These are phyloP conservation scores for Baccha elongata DNA, from an alignment of 2,888 invertebrate species.

Conservation along the genomic window DNA sequence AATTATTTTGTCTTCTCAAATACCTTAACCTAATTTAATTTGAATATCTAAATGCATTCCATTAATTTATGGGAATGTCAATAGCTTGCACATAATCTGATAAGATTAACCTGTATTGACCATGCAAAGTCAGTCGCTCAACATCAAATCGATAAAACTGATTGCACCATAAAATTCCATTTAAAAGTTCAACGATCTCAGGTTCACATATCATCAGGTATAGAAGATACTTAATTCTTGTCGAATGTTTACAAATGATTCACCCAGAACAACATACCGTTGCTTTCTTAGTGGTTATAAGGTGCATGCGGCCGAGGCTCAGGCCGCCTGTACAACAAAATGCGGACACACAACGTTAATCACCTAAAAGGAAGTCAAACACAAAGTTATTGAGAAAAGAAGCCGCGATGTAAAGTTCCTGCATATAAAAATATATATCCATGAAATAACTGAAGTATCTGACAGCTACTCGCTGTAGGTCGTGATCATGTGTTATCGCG, in stretches of 20 bases:
- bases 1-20: no score
- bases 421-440: constrained; percentile 29
- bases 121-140: constrained; percentile 37
- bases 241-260: constrained; percentile 72
- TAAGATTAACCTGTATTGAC: constrained; percentile 49
- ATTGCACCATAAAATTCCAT: constrained; percentile 46
- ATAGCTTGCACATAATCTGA: constrained; percentile 42
- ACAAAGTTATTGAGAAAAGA: constrained; percentile 7
- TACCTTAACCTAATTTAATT: no score
- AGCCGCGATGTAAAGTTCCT: constrained; percentile 6
- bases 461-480: constrained; percentile 67
- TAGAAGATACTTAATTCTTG: constrained; percentile 37
- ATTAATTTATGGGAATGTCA: constrained; percentile 27
- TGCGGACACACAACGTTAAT: constrained; percentile 62
- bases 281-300: constrained; percentile 16
- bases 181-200: constrained; percentile 57
- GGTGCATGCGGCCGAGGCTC: constrained; percentile 14
- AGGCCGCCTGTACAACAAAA: constrained; percentile 36
- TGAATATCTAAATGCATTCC: neutral
- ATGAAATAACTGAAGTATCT: constrained; percentile 43
- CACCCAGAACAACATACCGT: constrained; percentile 55
- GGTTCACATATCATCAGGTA: constrained; percentile 31
- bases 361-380: constrained; percentile 53
- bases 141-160: constrained; percentile 12
- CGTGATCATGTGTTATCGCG: constrained; percentile 68